Evolutionary conservation across 2,797 vertebrate species (phyloP).

Genomic region (Oophaga sylvatica): DNA sequence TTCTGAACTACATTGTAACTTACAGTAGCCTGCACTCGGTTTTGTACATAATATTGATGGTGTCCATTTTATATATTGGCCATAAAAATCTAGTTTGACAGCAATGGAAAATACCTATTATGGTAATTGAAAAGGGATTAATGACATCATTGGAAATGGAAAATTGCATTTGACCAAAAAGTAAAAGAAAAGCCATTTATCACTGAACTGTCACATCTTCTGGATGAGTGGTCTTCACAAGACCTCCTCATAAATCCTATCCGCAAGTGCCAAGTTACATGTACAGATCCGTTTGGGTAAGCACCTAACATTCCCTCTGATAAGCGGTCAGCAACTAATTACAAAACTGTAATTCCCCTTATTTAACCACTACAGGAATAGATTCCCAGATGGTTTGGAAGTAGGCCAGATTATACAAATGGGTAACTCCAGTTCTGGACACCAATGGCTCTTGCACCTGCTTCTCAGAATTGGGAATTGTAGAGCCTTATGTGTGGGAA

Average conservation of each 20-base stretch:
- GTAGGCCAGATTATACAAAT: slow-evolving; percentile 32
- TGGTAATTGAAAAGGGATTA: background rate
- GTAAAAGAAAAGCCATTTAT: background rate
- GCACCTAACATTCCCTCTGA: slow-evolving; percentile 46
- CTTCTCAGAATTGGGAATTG: slow-evolving; percentile 4
- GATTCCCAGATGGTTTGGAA: slow-evolving; percentile 43
- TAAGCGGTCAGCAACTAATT: slow-evolving; percentile 54
- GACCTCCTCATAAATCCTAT: slow-evolving; percentile 17
- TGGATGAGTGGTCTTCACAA: slow-evolving; percentile 31
- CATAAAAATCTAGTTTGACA: background rate
- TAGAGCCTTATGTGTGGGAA: slow-evolving; percentile 23
- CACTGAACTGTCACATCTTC: slow-evolving; percentile 55
- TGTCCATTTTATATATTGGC: no score
- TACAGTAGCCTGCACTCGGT: no score
- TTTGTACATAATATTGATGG: no score
- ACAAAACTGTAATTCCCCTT: slow-evolving; percentile 39
- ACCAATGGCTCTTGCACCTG: slow-evolving; percentile 44
- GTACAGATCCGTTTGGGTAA: slow-evolving; percentile 42
- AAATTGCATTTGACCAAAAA: background rate
- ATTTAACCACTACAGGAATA: slow-evolving; percentile 42
- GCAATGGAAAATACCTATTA: background rate
- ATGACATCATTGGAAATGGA: background rate
- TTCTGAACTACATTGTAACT: no score
- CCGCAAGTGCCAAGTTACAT: slow-evolving; percentile 36
- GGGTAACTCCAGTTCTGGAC: slow-evolving; percentile 34